Conservation (phyloP, 2,888 invertebrate genomes). For the Melinaea marsaeus region DNA sequence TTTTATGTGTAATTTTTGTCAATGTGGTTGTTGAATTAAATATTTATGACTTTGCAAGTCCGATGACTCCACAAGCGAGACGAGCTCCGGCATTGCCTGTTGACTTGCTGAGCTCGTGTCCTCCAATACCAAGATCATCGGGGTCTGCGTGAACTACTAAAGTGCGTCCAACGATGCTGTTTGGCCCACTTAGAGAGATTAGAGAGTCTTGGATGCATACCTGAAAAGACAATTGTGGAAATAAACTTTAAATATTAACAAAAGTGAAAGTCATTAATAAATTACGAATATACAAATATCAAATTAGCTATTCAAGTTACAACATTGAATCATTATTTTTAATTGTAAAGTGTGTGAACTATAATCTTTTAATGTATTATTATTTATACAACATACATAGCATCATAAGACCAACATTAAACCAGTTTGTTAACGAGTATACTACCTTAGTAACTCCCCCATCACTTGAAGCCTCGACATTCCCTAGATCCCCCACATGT, state of each 20-base stretch:
- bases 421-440: neutral
- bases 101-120: slow-evolving; percentile 93
- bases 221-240: slow-evolving; percentile 38
- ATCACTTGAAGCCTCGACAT: slow-evolving; percentile 81
- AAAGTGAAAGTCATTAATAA: no score
- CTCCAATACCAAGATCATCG: slow-evolving; percentile 96
- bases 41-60: slow-evolving; percentile 69
- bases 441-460: slow-evolving; percentile 80
- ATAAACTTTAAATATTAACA: neutral
- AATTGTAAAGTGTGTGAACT: no score
- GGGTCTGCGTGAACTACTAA: slow-evolving; percentile 94
- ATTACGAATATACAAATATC: no score
- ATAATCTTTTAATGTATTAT: no score
- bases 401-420: neutral
- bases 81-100: slow-evolving; percentile 97
- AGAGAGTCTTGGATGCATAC: slow-evolving; percentile 62
- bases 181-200: slow-evolving; percentile 77
- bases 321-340: no score
- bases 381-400: no score
- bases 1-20: neutral
- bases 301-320: no score
- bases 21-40: neutral
- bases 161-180: slow-evolving; percentile 90
- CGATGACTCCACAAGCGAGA: slow-evolving; percentile 93
- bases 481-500: slow-evolving; percentile 95